phyloP scores from a whole-genome alignment of 2,888 invertebrate genomes.

The Plutella xylostella region DNA sequence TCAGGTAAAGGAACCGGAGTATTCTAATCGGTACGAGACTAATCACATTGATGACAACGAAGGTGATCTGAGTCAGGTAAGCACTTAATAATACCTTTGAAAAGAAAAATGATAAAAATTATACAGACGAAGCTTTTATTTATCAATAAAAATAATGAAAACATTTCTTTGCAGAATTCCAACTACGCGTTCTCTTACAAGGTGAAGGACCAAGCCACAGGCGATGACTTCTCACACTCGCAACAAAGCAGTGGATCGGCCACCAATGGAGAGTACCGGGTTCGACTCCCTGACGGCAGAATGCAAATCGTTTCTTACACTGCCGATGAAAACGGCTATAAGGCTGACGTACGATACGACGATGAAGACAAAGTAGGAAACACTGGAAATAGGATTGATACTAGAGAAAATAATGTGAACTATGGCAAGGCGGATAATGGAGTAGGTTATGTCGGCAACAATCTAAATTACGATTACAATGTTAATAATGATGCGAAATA shows the following conservation, averaged over 20 bases:
- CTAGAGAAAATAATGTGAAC: slow-evolving; percentile 24
- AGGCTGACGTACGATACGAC: slow-evolving; percentile 74
- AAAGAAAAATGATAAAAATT: neutral
- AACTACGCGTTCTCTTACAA: slow-evolving; percentile 76
- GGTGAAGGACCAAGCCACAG: slow-evolving; percentile 71
- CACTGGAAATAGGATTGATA: too few species aligned
- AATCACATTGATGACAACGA: slow-evolving; percentile 28
- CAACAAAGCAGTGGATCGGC: slow-evolving; percentile 72
- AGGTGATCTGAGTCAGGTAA: slow-evolving; percentile 36
- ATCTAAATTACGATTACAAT: neutral
- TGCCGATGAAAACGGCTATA: slow-evolving; percentile 75
- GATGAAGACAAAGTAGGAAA: slow-evolving; percentile 40
- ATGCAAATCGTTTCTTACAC: slow-evolving; percentile 75
- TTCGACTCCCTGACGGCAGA: slow-evolving; percentile 75
- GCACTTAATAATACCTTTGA: slow-evolving; percentile 3
- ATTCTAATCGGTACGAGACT: slow-evolving; percentile 24
- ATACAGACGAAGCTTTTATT: neutral
- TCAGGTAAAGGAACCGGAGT: slow-evolving; percentile 25
- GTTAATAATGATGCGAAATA: slow-evolving; percentile 10
- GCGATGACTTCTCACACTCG: slow-evolving; percentile 76
- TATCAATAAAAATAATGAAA: neutral
- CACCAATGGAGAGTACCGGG: slow-evolving; percentile 76
- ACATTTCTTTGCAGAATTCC: slow-evolving; percentile 35
- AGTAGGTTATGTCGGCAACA: neutral
- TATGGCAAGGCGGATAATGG: slow-evolving; percentile 11